Evolutionary conservation across 2,888 invertebrate genomes (phyloP), one percentile per base, ranked within the genome.

Genomic region (Netelia melanura): DNA sequence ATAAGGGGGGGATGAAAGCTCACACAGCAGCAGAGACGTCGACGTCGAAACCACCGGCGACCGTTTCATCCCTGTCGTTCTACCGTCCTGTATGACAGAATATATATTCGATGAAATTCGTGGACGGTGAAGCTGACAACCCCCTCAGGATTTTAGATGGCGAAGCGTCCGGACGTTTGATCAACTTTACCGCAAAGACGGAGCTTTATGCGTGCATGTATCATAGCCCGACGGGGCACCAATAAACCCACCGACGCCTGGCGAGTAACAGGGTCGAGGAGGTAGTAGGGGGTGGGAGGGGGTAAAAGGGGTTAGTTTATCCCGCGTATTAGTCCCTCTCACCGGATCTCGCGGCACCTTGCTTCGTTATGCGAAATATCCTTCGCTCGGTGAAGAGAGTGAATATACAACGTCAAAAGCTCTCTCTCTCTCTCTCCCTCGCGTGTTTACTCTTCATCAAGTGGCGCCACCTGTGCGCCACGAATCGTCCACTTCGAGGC

Each of bases 1-100:
- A 30, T 30, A 30, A 30, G 30, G 30, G 30, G 74, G 76, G 84
- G 79, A 75, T 72, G 71, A 76, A 82, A 84, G 84, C 78, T 44
- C 61, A 85, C 64, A 75, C 72, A 38, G 70, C 81, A 83, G 76
- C 64, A 48, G 61, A 64, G 81, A 58, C 52, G 64, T 75, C 64
- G 56, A 67, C 71, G 75, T 75, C 83, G 52, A 48, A 43, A 67
- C 72, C 56, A 80, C 38, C 81, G 56, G 56, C 43, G 44, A 56
- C 58, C 67, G 25, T 44, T 58, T 74, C 74, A 25, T 62, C 61
- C 58, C 58, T 21, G 9, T 21, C 58, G 17, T 21, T 21, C 58
- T 58, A 17, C 58, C 17, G 17, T 21, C 58, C 25, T 30, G 48
- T 44, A 43, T 48, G 61, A 56, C 56, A 58, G 17, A 21, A 9